phyloP scores from a whole-genome alignment of 2,113 vertebrate genomes.

The Barnardius zonarius region DNA sequence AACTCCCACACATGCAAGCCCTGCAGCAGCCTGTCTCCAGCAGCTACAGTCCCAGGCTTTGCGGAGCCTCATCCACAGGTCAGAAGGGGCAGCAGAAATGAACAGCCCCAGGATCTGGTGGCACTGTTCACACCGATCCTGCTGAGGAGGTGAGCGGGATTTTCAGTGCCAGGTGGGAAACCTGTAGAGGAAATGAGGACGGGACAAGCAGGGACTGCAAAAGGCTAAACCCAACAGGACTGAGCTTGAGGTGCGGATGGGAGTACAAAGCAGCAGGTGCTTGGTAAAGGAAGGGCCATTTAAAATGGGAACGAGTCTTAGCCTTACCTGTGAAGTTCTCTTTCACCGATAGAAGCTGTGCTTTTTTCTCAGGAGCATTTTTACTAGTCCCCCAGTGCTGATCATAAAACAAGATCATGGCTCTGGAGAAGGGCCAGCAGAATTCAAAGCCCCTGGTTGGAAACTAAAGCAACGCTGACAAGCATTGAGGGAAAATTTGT shows the following conservation, averaged over 20 bases:
- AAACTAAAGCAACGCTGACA: slow-evolving; percentile 34
- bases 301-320: not conserved
- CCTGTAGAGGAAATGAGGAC: not conserved
- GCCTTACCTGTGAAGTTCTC: not conserved
- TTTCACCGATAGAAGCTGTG: not conserved
- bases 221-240: not conserved
- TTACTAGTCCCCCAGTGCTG: not conserved
- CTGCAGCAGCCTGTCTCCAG: not conserved
- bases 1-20: not conserved
- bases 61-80: not conserved
- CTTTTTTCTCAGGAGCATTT: not conserved
- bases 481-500: slow-evolving; percentile 24
- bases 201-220: not conserved
- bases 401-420: not conserved
- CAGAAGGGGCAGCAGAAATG: not conserved
- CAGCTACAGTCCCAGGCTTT: not conserved
- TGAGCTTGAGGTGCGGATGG: not conserved
- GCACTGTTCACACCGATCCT: not conserved
- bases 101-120: not conserved
- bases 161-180: not conserved
- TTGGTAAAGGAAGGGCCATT: not conserved
- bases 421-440: slow-evolving; percentile 47
- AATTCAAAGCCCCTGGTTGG: slow-evolving; percentile 1
- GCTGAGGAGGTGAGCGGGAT: not conserved
- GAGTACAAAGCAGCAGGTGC: not conserved